A percentile compares a stretch with the other conserved stretches of the same genome.
Evolutionary conservation across 1,140 invertebrate species (phyloP).

Genomic region (Pemphigus obesinymphae): DNA sequence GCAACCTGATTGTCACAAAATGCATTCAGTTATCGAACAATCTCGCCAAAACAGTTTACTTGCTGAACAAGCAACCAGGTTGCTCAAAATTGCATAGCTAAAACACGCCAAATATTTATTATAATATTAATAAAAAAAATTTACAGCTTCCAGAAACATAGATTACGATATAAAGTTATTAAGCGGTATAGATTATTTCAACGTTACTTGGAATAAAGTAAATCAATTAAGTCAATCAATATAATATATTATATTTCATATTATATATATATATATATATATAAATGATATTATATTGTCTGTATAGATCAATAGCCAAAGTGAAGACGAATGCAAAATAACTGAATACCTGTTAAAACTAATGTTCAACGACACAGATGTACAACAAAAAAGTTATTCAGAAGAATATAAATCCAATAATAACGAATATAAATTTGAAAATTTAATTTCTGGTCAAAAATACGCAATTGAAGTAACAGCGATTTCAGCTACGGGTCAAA

Average conservation of each 20-base stretch:
- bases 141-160: neutral
- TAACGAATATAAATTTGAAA: neutral
- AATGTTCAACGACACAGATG: neutral
- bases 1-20: too few relatives aligned
- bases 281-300: neutral
- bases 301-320: neutral
- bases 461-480: neutral
- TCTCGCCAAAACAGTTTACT: too few relatives aligned
- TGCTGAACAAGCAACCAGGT: too few relatives aligned
- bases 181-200: neutral
- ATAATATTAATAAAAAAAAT: too few relatives aligned
- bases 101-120: too few relatives aligned
- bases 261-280: neutral
- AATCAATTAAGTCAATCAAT: neutral
- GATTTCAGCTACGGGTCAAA: neutral
- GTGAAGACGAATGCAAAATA: neutral
- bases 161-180: neutral
- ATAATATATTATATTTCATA: neutral
- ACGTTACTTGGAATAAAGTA: conserved; percentile 11
- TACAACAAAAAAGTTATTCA: too few relatives aligned
- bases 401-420: neutral
- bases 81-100: too few relatives aligned
- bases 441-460: neutral
- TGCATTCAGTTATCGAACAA: too few relatives aligned
- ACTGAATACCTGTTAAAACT: neutral